Conservation (phyloP, 2,113 vertebrate species). For the Festucalex cinctus region DNA sequence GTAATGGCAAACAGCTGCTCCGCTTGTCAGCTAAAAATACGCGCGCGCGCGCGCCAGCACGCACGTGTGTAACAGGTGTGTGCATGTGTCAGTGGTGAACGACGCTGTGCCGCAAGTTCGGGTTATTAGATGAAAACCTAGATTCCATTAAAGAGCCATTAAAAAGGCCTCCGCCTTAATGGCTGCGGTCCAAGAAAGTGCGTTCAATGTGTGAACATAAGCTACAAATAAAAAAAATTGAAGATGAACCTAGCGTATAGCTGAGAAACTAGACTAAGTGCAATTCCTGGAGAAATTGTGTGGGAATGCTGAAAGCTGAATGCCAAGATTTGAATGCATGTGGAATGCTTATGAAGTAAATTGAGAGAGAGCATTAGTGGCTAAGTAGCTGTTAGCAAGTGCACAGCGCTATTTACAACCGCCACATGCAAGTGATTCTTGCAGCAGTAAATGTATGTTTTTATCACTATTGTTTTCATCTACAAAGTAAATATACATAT, state of each 20-base stretch:
- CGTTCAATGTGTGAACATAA: neutral
- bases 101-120: constrained; percentile 24
- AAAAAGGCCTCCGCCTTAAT: neutral
- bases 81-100: constrained; percentile 35
- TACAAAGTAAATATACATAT: constrained; percentile 13
- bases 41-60: constrained; percentile 29
- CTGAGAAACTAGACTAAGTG: too few species aligned
- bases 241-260: neutral
- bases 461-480: constrained; percentile 6
- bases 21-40: constrained; percentile 68
- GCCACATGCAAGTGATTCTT: neutral
- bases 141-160: constrained; percentile 19
- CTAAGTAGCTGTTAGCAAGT: too few species aligned
- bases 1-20: constrained; percentile 72
- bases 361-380: too few species aligned
- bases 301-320: too few species aligned
- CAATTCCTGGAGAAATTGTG: too few species aligned
- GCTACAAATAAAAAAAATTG: too few species aligned
- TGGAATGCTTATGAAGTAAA: too few species aligned
- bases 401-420: too few species aligned
- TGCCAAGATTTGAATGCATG: too few species aligned
- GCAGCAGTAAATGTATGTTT: neutral
- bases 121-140: constrained; percentile 31
- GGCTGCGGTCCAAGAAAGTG: neutral
- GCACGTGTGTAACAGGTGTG: constrained; percentile 31